A percentile compares a stretch with the other conserved stretches of the same genome.
Conservation (phyloP, 1,140 invertebrate species). For the Pantala flavescens region DNA sequence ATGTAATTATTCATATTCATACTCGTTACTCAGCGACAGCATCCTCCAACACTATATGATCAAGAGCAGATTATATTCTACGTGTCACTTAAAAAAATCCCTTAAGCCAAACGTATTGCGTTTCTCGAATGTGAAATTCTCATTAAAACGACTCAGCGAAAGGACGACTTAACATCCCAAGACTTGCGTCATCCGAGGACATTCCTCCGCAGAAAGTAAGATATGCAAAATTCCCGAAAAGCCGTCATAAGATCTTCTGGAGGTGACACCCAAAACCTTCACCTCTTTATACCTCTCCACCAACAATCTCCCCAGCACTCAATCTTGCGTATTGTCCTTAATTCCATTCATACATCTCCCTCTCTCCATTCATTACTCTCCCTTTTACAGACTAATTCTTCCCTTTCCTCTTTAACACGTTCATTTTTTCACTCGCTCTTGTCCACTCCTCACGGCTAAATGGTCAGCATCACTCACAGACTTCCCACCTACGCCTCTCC, state of each 20-base stretch:
- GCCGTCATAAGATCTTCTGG: not conserved
- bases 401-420: not conserved
- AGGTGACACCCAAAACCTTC: not conserved
- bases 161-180: too few species aligned
- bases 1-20: too few species aligned
- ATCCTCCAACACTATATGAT: too few species aligned
- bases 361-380: not conserved
- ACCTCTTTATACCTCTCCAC: not conserved
- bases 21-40: too few species aligned
- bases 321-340: not conserved
- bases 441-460: not conserved
- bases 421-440: not conserved
- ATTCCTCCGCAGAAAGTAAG: too few species aligned
- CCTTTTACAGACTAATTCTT: not conserved
- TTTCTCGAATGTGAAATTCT: too few species aligned
- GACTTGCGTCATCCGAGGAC: too few species aligned
- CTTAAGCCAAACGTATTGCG: too few species aligned
- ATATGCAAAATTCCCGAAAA: not conserved
- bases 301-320: not conserved
- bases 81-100: too few species aligned
- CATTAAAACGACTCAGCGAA: too few species aligned
- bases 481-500: too few species aligned
- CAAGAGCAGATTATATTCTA: too few species aligned
- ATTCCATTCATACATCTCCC: conserved; percentile 5
- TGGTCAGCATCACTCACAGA: not conserved